Evolutionary conservation across 2,797 vertebrate genomes (phyloP), one percentile per base, ranked within the genome.

Genomic region (Meda fulgida): DNA sequence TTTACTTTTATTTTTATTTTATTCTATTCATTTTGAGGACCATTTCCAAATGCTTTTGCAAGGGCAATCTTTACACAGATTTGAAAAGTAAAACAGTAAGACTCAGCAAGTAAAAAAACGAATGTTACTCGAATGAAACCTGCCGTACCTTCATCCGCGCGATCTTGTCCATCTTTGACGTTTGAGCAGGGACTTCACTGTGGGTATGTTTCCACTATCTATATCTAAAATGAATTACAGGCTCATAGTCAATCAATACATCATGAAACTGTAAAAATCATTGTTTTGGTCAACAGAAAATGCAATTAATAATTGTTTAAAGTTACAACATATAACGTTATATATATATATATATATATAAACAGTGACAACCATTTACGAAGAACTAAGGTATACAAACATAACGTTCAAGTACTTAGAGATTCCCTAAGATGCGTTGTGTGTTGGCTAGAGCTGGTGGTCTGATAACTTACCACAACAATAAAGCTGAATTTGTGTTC

Each of bases 401-500:
- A n/a, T 58, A 11, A 69, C 65, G 46, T 23, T 31, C 14, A 18
- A 60, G 3, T n/a, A 9, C 31, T 46, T 80, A 11, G 40, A 55
- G 16, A 26, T 23, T 5, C 34, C 10, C 34, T 81, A 9, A 5
- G 65, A 29, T 14, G 19, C 7, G 7, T 6, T 19, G 16, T 19
- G 16, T 65, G 36, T 26, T 31, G 38, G 10, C 3, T 65, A 23
- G 18, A 66, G 11, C 10, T 29, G 36, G 7, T 14, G 29, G 40
- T 48, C 40, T 66, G 69, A 34, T 16, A 75, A 83, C 81, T 83
- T 75, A 83, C 81, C 81, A 8, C 26, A 38, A 7, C 8, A 26
- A 26, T 11, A 21, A 48, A 36, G 40, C 0, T 34, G 14, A 65
- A 26, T 46, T 21, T 83, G 14, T 75, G 19, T 16, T 73, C 48